Base-by-base conservation (phyloP, 2,888 invertebrate species). In the Ochlodes sylvanus region DNA sequence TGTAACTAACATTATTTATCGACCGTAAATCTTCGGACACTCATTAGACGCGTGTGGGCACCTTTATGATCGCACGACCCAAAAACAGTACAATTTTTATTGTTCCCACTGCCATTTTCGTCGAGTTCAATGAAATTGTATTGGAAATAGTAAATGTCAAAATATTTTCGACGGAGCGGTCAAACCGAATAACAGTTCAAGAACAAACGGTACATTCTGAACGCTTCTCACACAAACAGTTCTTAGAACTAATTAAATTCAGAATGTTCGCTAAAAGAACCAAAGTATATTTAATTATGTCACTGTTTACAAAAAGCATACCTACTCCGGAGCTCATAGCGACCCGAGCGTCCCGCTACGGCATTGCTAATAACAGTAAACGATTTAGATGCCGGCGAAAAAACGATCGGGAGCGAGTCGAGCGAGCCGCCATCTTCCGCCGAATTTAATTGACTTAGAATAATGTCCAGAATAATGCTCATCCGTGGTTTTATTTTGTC, bases 11-110 rank as follows among this genome's bases (percentile, higher is more conserved):
- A 87, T 87, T 87, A 90, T 91, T 91, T 91, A 90, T 87, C 75
- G 86, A 63, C 81, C 77, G 84, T 92, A 92, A 92, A 91, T 89
- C 89, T 80, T 77, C 74, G 76, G 72, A 73, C 76, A 76, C 87
- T 89, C 89, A 90, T 92, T 91, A 90, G 86, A 77, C 71, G 84
- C 80, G 90, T 89, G 90, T 89, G 90, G 90, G 89, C 88, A 88
- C 86, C 86, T 90, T 89, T 88, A 90, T 84, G 80, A 76, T 76
- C 76, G 63, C 57, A 69, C 70, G 76, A 71, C 73, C 77, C 79
- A 68, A 83, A 80, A 66, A 78, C 80, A 81, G 81, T 80, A 69
- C 64, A 74, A 61, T 79, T 81, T 80, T 82, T 83, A 81, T 78
- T 78, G 79, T 77, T 78, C 75, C 76, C 78, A 72, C 65, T 61